Evolutionary conservation across 2,113 vertebrate genomes (phyloP).

Genomic region (Phalacrocorax carbo): DNA sequence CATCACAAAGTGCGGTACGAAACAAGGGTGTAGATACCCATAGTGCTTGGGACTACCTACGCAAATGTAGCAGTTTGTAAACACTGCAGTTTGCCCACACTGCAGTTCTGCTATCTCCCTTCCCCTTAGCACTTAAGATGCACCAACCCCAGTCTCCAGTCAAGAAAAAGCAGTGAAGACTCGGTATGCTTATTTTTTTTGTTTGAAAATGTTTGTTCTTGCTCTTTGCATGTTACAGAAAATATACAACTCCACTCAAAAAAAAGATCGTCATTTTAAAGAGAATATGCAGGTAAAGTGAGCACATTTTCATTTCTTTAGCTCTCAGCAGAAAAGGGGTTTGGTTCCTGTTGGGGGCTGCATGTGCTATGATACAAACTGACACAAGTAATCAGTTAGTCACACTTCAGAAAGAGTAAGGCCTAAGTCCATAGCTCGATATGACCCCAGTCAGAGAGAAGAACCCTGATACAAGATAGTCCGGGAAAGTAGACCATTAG

Average conservation of each 20-base stretch:
- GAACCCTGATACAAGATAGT: not conserved
- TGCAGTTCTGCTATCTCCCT: not conserved
- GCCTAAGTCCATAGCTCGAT: not conserved
- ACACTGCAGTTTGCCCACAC: not conserved
- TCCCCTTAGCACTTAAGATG: not conserved
- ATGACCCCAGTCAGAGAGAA: not conserved
- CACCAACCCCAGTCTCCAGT: not conserved
- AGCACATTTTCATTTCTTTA: not conserved
- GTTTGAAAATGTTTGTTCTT: not conserved
- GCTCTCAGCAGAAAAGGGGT: not conserved
- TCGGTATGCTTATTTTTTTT: not conserved
- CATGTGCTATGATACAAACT: not conserved
- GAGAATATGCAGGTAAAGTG: not conserved
- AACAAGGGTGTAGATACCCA: not conserved
- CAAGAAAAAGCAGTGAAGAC: not conserved
- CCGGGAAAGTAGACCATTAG: not conserved
- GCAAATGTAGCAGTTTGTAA: not conserved
- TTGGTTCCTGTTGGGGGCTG: not conserved
- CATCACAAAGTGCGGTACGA: not conserved
- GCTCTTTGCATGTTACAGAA: not conserved
- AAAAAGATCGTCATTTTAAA: not conserved
- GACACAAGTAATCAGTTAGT: not conserved
- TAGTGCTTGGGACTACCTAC: not conserved
- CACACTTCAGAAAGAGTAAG: not conserved
- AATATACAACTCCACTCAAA: not conserved